Evolutionary conservation across 1,140 invertebrate genomes (phyloP), one percentile per base, ranked within the genome.

Genomic region (Acarapis woodi): DNA sequence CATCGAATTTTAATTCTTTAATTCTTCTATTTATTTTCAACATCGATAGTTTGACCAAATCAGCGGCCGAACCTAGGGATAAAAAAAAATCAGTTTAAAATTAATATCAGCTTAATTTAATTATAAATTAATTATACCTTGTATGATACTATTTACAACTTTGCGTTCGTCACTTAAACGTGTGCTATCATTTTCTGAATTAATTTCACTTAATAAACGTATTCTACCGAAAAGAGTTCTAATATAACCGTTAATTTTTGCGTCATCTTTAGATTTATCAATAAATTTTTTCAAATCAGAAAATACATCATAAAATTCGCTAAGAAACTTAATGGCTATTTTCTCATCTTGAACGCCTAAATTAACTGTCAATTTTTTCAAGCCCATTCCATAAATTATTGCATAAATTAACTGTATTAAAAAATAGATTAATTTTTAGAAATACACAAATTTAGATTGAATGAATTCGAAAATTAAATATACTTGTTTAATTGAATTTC

Each of bases 361-460:
- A 37, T 71, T 66, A 40, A 83, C 71, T 0, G 71, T 65, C n/a
- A 97, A 58, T 1, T 74, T 64, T 49, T 70, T 76, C 10, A 66
- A 60, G 9, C 87, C 80, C 67, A 94, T 94, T n/a, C 88, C 88
- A 55, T 96, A 96, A 33, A 97, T 73, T 45, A 97, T 82, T 6
- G 80, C 88, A 59, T 96, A 97, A 48, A 80, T 88, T 12, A 96
- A 65, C 59, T 90, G 68, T 5, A 47, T 38, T 21, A 39, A 33
- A 20, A 34, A 30, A 35, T n/a, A n/a, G n/a, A n/a, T n/a, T n/a
- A n/a, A n/a, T n/a, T n/a, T n/a, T n/a, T n/a, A n/a, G n/a, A n/a
- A n/a, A n/a, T n/a, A n/a, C n/a, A n/a, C n/a, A n/a, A n/a, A n/a
- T n/a, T n/a, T n/a, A n/a, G n/a, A n/a, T n/a, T n/a, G n/a, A n/a